Conservation (phyloP, 2,113 vertebrate species). For the Gulo gulo region DNA sequence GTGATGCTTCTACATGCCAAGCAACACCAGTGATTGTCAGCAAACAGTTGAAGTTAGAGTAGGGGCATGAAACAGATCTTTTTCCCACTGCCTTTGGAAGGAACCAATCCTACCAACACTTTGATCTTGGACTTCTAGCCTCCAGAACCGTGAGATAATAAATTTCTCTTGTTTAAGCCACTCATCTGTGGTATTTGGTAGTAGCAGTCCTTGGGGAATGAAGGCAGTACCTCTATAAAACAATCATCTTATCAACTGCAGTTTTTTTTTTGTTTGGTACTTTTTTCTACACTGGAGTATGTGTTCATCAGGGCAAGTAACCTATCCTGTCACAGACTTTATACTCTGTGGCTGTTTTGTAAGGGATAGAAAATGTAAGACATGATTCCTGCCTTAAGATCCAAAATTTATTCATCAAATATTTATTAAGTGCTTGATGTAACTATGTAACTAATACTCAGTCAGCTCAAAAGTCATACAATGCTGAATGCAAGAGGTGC, state of each 20-base stretch:
- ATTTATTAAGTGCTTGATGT: background rate
- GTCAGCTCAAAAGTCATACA: background rate
- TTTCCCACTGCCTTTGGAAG: background rate
- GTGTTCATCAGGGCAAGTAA: background rate
- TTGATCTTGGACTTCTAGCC: background rate
- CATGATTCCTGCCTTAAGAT: background rate
- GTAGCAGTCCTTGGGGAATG: background rate
- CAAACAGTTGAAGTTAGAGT: background rate
- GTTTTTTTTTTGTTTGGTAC: background rate
- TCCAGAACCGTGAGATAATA: background rate
- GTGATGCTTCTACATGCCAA: background rate
- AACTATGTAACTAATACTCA: background rate
- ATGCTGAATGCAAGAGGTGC: background rate
- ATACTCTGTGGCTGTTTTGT: background rate
- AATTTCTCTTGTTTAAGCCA: background rate
- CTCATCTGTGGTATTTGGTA: background rate
- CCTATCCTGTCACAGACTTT: background rate
- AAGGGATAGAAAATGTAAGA: background rate
- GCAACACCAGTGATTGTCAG: background rate
- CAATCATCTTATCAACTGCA: background rate
- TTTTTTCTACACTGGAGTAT: background rate
- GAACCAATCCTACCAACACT: background rate
- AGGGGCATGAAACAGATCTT: background rate
- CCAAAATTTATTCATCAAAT: background rate
- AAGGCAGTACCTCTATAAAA: background rate